Conservation (phyloP, 1,140 invertebrate species). For the Papilio machaon region DNA sequence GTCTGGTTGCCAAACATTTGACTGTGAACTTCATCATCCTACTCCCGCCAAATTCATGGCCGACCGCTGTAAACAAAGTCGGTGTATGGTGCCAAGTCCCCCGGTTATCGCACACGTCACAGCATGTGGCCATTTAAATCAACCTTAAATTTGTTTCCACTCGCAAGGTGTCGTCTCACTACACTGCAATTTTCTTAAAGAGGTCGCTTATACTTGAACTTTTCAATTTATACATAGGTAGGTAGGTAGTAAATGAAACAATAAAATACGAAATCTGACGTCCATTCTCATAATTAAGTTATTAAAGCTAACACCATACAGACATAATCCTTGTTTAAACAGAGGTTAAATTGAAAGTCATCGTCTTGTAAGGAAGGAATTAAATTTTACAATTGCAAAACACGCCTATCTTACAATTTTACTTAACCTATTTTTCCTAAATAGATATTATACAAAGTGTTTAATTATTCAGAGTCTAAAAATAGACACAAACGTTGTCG, state of each 20-base stretch:
- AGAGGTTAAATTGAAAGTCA: neutral
- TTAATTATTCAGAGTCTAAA: neutral
- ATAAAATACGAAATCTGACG: neutral
- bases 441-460: neutral
- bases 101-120: conserved; percentile 58
- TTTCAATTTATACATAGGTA: neutral
- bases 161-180: neutral
- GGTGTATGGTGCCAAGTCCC: conserved; percentile 54
- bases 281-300: neutral
- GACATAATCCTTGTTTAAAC: neutral
- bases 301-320: neutral
- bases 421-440: neutral
- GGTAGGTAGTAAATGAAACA: neutral
- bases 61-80: conserved; percentile 58
- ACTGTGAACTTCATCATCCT: conserved; percentile 57
- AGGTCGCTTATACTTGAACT: neutral
- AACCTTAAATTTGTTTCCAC: conserved; percentile 26
- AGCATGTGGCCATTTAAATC: conserved; percentile 38
- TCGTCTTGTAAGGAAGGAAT: neutral
- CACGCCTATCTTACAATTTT: neutral
- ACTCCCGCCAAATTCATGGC: conserved; percentile 54
- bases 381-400: neutral
- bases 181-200: neutral
- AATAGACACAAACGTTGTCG: neutral
- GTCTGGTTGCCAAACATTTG: conserved; percentile 42